A percentile compares a stretch with the other conserved stretches of the same genome.
Conservation (phyloP, 2,113 vertebrate species). For the Sorex fumeus region DNA sequence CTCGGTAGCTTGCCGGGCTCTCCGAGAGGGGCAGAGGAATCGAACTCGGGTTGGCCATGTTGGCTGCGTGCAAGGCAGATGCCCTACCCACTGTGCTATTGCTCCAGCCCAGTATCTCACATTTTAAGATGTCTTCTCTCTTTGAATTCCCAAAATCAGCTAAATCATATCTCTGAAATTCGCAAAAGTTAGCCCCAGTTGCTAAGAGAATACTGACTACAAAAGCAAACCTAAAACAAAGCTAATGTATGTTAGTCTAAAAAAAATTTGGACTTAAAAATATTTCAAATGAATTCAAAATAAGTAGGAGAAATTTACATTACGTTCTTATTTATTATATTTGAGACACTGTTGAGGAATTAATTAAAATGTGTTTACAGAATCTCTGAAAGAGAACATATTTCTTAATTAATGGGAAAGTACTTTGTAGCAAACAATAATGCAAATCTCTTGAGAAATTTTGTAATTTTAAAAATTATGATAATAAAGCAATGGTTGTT, state of each 20-base stretch:
- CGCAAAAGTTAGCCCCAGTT: background rate
- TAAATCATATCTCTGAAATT: background rate
- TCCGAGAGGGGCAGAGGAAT: too few relatives aligned
- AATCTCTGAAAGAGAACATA: conserved; percentile 50
- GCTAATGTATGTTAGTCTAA: background rate
- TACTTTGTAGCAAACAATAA: conserved; percentile 45
- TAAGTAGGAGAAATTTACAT: conserved; percentile 20
- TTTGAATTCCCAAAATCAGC: background rate
- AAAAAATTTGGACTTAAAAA: conserved; percentile 2
- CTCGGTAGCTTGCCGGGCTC: too few relatives aligned
- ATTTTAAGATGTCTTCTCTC: background rate
- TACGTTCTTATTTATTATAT: conserved; percentile 45
- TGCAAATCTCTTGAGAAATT: conserved; percentile 68
- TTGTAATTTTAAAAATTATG: conserved; percentile 61
- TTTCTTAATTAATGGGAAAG: conserved; percentile 69
- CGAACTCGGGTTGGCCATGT: too few relatives aligned
- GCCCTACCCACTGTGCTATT: too few relatives aligned
- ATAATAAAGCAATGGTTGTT: conserved; percentile 69
- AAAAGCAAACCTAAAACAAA: background rate
- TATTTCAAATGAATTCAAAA: conserved; percentile 29
- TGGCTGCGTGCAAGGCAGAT: too few relatives aligned
- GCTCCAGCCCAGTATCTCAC: too few relatives aligned
- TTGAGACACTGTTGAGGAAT: conserved; percentile 24
- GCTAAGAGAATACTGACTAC: background rate
- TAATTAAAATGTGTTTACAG: conserved; percentile 67